A percentile compares a stretch with the other conserved stretches of the same genome.
Conservation (phyloP, 2,113 vertebrate species). For the Pycnonotus jocosus region DNA sequence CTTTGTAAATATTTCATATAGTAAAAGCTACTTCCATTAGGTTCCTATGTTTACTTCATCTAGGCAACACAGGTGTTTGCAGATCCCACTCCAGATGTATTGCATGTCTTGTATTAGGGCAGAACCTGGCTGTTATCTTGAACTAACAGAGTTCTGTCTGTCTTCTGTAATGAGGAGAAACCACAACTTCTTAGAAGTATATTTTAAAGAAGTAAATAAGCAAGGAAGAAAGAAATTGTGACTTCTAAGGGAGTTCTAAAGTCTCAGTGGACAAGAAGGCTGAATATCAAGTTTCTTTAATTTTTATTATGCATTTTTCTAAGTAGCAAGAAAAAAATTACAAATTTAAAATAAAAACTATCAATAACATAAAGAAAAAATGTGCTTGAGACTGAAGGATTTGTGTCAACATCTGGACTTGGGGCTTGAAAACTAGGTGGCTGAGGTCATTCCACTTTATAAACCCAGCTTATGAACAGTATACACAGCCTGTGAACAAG, state of each 20-base stretch:
- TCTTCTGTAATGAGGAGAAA: not conserved
- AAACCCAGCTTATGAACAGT: slow-evolving; percentile 18
- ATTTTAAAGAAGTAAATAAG: not conserved
- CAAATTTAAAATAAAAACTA: not conserved
- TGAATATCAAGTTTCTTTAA: not conserved
- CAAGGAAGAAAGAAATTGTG: not conserved
- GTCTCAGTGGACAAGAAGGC: not conserved
- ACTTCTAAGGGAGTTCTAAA: not conserved
- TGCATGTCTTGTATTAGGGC: not conserved
- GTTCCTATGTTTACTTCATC: not conserved
- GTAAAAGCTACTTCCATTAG: not conserved
- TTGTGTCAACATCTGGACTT: slow-evolving; percentile 34
- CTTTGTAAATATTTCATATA: not conserved
- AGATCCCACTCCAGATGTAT: not conserved
- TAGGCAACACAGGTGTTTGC: not conserved
- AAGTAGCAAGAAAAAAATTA: not conserved
- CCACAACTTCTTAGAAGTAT: not conserved
- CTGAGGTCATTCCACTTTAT: slow-evolving; percentile 38
- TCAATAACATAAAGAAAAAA: not conserved
- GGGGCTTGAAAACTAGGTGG: not conserved
- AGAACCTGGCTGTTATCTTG: not conserved
- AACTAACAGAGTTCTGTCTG: not conserved
- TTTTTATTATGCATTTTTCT: not conserved
- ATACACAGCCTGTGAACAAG: slow-evolving; percentile 29
- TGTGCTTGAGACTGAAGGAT: not conserved